Conservation (phyloP, 2,797 vertebrate genomes). For the Syncerus caffer region DNA sequence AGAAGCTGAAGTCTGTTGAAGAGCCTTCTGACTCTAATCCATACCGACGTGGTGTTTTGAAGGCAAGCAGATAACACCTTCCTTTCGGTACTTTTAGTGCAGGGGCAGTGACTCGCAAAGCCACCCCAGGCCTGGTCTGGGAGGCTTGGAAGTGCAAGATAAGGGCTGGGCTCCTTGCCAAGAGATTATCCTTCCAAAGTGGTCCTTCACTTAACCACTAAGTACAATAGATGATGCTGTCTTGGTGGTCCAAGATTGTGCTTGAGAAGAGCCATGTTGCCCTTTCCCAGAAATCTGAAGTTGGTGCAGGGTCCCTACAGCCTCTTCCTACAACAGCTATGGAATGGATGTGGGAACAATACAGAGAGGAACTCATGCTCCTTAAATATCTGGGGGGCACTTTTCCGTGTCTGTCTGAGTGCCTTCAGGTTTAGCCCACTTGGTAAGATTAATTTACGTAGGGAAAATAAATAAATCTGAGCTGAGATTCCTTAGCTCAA, state of each 20-base stretch:
- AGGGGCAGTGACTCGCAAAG: background rate
- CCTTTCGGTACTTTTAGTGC: background rate
- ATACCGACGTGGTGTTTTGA: background rate
- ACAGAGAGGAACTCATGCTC: accelerated
- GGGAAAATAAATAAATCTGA: background rate
- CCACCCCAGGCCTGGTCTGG: background rate
- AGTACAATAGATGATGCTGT: background rate
- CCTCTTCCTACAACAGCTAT: background rate
- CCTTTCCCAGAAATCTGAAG: background rate
- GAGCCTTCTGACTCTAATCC: background rate
- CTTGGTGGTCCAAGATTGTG: background rate
- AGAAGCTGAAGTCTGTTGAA: background rate
- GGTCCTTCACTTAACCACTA: background rate
- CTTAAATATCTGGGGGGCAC: background rate
- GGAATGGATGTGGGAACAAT: background rate
- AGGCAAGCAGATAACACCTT: background rate
- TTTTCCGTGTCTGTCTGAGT: background rate
- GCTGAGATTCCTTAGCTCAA: background rate
- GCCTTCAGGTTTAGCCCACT: background rate
- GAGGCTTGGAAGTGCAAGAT: background rate
- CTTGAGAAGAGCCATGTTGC: background rate
- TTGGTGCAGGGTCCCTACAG: background rate
- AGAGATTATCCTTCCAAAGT: background rate
- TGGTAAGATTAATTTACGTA: background rate
- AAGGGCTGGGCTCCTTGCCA: background rate